Evolutionary conservation across 2,797 vertebrate species (phyloP), one percentile per base, ranked within the genome.

Genomic region (Enteromius radiatus): DNA sequence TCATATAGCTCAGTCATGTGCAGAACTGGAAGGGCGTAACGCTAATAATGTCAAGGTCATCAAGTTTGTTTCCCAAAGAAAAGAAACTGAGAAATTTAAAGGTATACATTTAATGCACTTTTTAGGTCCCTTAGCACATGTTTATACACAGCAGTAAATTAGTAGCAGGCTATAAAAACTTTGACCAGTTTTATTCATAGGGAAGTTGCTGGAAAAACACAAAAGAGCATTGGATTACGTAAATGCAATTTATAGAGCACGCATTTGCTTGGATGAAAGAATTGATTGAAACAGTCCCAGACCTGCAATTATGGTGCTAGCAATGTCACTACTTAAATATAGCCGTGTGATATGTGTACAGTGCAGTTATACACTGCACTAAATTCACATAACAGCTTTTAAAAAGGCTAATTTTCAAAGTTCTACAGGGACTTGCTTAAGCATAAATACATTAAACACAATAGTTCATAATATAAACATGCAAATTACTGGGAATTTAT

Each of bases 281-380:
- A 82, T 86, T 87, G 81, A 87, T 90, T 89, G 87, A 87, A 90
- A 86, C 78, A 78, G 86, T 86, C 85, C 79, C 63, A 41, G 47
- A 84, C 79, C 64, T 80, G 81, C 76, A 86, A 88, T 87, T 88
- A 85, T 75, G 76, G 73, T 52, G 82, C 84, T 87, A 86, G 89
- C 84, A 90, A 86, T 86, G 79, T 76, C 43, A 56, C 76, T 31
- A 38, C 56, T 41, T 67, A 75, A 85, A 75, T 82, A 74, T 74
- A 74, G 33, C 80, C 61, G 3, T 63, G 33, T 26, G 33, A 43
- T 64, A 68, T 54, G 41, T 68, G 64, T 71, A 65, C 79, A 78
- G 28, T 36, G 45, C 15, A 70, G 26, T 65, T 82, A 38, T 65
- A 45, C 17, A 49, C 36, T 33, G 65, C 43, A 45, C 49, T 81